phyloP scores from a whole-genome alignment of 2,797 vertebrate species.

The Capromys pilorides region DNA sequence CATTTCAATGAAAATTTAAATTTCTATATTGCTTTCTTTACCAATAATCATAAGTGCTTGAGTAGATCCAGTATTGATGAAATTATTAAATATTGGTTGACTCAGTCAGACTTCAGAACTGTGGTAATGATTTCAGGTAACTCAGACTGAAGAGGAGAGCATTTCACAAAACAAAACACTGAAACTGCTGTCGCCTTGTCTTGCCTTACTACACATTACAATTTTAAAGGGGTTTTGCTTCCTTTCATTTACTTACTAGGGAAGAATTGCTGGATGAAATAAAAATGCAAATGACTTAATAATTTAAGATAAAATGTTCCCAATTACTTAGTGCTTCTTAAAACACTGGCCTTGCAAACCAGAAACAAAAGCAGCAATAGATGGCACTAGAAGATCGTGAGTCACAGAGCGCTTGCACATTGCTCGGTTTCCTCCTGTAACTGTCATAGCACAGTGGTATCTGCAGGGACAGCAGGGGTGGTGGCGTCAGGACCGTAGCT shows the following conservation, averaged over 20 bases:
- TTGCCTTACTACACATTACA: not conserved
- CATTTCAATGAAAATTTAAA: not conserved
- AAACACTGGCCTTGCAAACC: not conserved
- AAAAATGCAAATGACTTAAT: not conserved
- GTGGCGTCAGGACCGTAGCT: not conserved
- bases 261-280: not conserved
- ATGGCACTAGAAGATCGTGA: conserved; percentile 64
- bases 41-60: not conserved
- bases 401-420: not conserved
- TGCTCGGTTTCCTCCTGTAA: not conserved
- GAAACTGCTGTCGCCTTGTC: not conserved
- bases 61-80: not conserved
- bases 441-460: not conserved
- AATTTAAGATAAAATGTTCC: not conserved
- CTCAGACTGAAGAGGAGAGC: not conserved
- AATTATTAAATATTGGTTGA: conserved; percentile 9
- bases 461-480: not conserved
- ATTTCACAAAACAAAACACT: not conserved
- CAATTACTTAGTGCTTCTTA: not conserved
- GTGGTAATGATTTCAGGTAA: not conserved
- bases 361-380: conserved; percentile 58
- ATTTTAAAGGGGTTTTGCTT: not conserved
- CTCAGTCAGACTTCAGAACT: not conserved
- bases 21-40: not conserved
- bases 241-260: not conserved